These are phyloP conservation scores for Mesaphorura yosii DNA, from an alignment of 1,140 invertebrate species.

Conservation along the genomic window DNA sequence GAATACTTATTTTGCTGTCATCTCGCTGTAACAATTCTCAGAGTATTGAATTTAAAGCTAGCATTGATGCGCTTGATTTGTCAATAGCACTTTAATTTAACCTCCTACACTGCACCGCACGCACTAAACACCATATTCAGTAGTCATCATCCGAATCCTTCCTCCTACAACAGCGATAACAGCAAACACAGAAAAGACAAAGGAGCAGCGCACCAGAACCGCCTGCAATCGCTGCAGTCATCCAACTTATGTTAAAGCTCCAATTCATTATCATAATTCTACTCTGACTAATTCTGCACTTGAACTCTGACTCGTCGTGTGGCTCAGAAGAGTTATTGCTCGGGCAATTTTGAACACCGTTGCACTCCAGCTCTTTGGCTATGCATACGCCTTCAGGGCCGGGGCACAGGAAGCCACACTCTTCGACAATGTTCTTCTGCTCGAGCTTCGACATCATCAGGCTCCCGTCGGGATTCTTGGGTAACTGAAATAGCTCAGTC, in stretches of 20 bases:
- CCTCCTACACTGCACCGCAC: no score
- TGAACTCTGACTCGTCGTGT: constrained; percentile 33
- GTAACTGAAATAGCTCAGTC: constrained; percentile 77
- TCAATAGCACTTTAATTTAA: no score
- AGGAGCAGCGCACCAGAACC: constrained; percentile 17
- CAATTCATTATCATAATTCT: constrained; percentile 26
- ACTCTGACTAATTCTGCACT: constrained; percentile 29
- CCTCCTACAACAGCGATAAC: constrained; percentile 22
- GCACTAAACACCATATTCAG: no score
- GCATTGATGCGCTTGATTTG: no score
- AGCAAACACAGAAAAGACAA: constrained; percentile 26
- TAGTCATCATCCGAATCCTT: no score
- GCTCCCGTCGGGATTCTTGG: constrained; percentile 65
- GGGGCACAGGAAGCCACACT: constrained; percentile 70
- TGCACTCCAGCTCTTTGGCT: constrained; percentile 64
- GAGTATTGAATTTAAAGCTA: no score
- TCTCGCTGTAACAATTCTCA: no score
- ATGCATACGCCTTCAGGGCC: constrained; percentile 65
- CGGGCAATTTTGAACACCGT: constrained; percentile 75
- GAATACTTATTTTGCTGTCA: no score
- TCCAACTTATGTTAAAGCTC: constrained; percentile 25
- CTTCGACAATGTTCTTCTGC: constrained; percentile 33
- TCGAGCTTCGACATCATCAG: constrained; percentile 55
- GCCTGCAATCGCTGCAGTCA: constrained; percentile 24
- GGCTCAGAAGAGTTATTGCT: constrained; percentile 38